Percentiles rank a stretch among this genome's conserved stretches.
Conservation (phyloP, 2,888 invertebrate species). For the Steinernema carpocapsae region DNA sequence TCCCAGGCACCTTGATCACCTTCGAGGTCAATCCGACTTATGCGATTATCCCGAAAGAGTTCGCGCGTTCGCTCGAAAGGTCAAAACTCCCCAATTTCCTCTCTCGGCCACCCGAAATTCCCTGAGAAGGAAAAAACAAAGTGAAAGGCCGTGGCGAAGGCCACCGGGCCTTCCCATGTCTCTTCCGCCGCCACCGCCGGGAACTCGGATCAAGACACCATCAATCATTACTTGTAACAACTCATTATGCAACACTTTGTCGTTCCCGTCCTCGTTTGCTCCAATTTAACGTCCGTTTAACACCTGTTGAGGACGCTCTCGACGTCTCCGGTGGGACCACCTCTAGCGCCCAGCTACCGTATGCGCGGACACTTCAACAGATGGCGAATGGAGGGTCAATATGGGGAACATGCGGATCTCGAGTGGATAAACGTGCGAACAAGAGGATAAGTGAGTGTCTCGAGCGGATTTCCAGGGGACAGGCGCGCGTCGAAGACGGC, state of each 20-base stretch:
- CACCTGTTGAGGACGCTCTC: constrained; percentile 33
- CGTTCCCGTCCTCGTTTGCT: constrained; percentile 23
- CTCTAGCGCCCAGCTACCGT: constrained; percentile 22
- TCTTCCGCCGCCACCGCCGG: neutral
- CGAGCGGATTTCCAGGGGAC: constrained; percentile 32
- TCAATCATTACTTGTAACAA: constrained; percentile 20
- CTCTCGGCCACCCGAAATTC: constrained; percentile 29
- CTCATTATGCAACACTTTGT: constrained; percentile 34
- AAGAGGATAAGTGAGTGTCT: constrained; percentile 35
- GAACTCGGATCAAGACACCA: neutral
- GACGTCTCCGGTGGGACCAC: constrained; percentile 17
- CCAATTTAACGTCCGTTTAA: constrained; percentile 34
- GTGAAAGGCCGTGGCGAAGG: constrained; percentile 31
- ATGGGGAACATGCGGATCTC: constrained; percentile 35
- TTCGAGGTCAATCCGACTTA: constrained; percentile 32
- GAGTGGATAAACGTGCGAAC: constrained; percentile 35
- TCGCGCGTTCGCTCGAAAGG: constrained; percentile 28
- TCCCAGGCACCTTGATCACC: neutral
- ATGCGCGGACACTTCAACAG: constrained; percentile 32
- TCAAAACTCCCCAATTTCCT: constrained; percentile 21
- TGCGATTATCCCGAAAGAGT: constrained; percentile 35
- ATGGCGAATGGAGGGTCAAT: constrained; percentile 31
- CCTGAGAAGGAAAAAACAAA: constrained; percentile 28
- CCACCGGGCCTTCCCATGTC: constrained; percentile 4
- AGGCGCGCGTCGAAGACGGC: constrained; percentile 9